Evolutionary conservation across 2,797 vertebrate genomes (phyloP).

Genomic region (Alauda arvensis): DNA sequence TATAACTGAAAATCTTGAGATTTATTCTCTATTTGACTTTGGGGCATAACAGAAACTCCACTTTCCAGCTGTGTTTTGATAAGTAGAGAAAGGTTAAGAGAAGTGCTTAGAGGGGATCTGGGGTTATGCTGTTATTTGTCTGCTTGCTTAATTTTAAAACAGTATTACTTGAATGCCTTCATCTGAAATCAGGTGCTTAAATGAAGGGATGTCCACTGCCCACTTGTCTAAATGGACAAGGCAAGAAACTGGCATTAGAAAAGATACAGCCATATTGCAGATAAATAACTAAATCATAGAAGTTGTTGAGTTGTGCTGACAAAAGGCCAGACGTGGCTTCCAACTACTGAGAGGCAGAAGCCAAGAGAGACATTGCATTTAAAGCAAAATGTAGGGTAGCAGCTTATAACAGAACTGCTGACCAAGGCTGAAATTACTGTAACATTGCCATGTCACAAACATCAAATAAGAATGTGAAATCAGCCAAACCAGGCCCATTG

Average conservation of each 20-base stretch:
- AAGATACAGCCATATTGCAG: background rate
- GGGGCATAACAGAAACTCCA: background rate
- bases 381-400: background rate
- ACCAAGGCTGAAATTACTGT: background rate
- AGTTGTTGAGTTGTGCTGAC: background rate
- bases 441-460: background rate
- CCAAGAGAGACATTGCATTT: background rate
- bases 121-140: background rate
- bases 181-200: background rate
- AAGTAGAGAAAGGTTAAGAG: background rate
- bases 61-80: background rate
- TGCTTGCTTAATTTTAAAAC: background rate
- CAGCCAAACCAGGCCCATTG: background rate
- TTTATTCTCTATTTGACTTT: background rate
- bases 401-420: background rate
- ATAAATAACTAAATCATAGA: background rate
- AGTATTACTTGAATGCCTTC: background rate
- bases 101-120: background rate
- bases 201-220: background rate
- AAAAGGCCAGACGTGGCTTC: background rate
- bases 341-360: background rate
- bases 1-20: background rate
- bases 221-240: background rate
- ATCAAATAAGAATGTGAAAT: background rate
- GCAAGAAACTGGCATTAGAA: background rate